phyloP scores from a whole-genome alignment of 1,140 invertebrate species.

The Euborellia annulipes region DNA sequence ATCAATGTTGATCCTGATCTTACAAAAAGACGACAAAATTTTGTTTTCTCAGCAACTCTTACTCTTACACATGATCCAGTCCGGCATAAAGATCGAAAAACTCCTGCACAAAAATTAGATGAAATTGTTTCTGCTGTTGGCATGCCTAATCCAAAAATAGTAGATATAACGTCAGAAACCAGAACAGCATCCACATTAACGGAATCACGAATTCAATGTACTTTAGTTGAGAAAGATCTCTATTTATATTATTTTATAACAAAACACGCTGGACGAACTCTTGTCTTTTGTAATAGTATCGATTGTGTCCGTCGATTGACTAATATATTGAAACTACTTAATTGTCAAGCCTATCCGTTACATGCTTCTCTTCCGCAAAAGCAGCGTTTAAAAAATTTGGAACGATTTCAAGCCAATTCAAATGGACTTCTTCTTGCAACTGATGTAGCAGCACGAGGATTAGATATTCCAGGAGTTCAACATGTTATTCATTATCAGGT shows the following conservation, averaged over 20 bases:
- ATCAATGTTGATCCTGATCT: constrained; percentile 53
- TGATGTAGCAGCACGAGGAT: constrained; percentile 89
- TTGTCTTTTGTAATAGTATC: constrained; percentile 97
- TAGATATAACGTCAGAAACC: constrained; percentile 65
- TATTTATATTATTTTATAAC: constrained; percentile 87
- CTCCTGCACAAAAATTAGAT: constrained; percentile 52
- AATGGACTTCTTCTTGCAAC: constrained; percentile 81
- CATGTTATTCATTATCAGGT: constrained; percentile 98
- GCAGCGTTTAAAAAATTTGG: constrained; percentile 86
- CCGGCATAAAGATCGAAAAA: constrained; percentile 44
- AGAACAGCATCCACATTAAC: constrained; percentile 68
- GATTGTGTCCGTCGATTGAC: constrained; percentile 75
- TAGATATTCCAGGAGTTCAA: constrained; percentile 88
- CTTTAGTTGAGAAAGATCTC: constrained; percentile 64
- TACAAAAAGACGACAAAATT: constrained; percentile 61
- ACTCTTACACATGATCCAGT: constrained; percentile 76
- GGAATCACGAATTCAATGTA: constrained; percentile 58
- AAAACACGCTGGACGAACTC: constrained; percentile 68
- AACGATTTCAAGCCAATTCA: constrained; percentile 62
- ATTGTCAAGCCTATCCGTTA: constrained; percentile 63
- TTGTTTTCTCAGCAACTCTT: constrained; percentile 95
- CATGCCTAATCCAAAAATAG: constrained; percentile 77
- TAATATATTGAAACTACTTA: constrained; percentile 63
- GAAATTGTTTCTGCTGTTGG: constrained; percentile 55
- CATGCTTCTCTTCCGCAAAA: constrained; percentile 93